Base-by-base conservation (phyloP, 2,888 invertebrate species). In the Folsomia manolachei region DNA sequence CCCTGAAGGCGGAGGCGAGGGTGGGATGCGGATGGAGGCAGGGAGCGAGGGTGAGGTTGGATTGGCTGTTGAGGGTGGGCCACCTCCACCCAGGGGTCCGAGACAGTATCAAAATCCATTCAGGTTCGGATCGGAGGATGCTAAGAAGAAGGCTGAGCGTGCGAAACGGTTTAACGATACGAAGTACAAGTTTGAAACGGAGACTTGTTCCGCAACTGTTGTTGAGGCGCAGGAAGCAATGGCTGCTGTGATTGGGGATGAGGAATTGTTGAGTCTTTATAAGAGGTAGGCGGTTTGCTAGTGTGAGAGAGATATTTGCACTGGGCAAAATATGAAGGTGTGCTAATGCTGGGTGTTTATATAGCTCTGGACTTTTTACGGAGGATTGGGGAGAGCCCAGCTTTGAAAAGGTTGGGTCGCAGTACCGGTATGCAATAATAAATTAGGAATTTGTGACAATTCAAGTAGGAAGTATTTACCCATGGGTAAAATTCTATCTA, bases 371-470 rank as follows among this genome's bases (percentile, higher is more conserved):
- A 21, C 74, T 79, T 2, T 73, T 79, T 62, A 71, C 63, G 24
- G 79, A 79, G 68, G 76, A 76, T 39, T 76, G 78, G 11, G 75
- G 75, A 19, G 74, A 72, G 19, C 62, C 76, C 27, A 73, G 70
- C 18, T 24, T 78, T 23, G 79, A 78, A 21, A 77, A 77, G 72
- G 76, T 77, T 21, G 67, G 89, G 82, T 86, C 88, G 80, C 87
- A 89, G 82, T 86, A 89, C 77, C n/a, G n/a, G n/a, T n/a, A n/a
- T n/a, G n/a, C n/a, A n/a, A n/a, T n/a, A n/a, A n/a, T n/a, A n/a
- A n/a, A n/a, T n/a, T n/a, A n/a, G n/a, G n/a, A n/a, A n/a, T n/a
- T n/a, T n/a, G n/a, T n/a, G n/a, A n/a, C n/a, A n/a, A n/a, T n/a
- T n/a, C n/a, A n/a, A n/a, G n/a, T n/a, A n/a, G n/a, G n/a, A n/a